These are phyloP conservation scores for Candidula unifasciata DNA, from an alignment of 2,888 invertebrate species.

Conservation along the genomic window DNA sequence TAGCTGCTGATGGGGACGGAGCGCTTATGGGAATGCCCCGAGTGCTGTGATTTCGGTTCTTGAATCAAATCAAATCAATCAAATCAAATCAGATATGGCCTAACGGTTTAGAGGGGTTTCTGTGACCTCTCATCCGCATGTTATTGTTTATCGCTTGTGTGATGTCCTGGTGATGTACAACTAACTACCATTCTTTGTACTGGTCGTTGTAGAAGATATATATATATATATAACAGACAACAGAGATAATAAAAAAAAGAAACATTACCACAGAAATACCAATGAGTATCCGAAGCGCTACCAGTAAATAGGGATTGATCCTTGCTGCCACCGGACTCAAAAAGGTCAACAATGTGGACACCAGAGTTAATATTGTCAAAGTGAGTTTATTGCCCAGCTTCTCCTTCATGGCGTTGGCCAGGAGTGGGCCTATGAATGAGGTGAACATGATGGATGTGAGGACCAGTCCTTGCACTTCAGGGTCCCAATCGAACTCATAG, in stretches of 20 bases:
- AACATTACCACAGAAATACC: constrained; percentile 6
- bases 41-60: no score
- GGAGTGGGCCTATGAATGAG: constrained; percentile 9
- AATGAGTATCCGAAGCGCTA: background rate
- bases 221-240: no score
- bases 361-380: background rate
- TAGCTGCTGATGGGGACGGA: no score
- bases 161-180: no score
- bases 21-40: no score
- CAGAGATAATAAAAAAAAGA: background rate
- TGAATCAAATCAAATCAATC: no score
- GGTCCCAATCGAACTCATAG: constrained; percentile 42
- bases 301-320: constrained; percentile 16
- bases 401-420: background rate
- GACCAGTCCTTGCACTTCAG: constrained; percentile 24
- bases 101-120: no score
- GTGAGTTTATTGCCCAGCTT: background rate
- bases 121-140: no score
- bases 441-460: constrained; percentile 35
- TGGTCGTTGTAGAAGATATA: no score
- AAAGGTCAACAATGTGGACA: constrained; percentile 3
- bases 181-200: no score
- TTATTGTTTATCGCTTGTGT: no score
- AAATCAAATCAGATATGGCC: no score
- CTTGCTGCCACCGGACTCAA: constrained; percentile 21